These are phyloP conservation scores for Coluber constrictor DNA, from an alignment of 2,797 vertebrate genomes.

Conservation along the genomic window DNA sequence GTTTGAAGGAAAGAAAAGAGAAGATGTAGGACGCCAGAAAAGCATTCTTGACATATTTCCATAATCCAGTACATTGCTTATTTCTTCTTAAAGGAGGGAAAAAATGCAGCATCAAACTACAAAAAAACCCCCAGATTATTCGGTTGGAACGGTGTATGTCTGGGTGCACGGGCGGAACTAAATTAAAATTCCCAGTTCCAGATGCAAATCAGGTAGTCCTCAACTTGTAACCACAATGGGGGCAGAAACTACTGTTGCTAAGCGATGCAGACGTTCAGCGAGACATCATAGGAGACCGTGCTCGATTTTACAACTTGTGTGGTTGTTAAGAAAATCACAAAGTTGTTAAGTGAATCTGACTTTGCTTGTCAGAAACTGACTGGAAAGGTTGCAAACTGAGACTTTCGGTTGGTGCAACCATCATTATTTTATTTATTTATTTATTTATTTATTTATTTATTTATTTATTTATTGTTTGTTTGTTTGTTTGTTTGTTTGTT, in stretches of 20 bases:
- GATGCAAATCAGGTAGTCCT: background rate
- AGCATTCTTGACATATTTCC: conserved; percentile 67
- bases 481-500: too few species aligned
- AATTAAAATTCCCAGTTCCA: background rate
- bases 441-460: too few species aligned
- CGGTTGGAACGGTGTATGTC: background rate
- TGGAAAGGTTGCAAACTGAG: too few species aligned
- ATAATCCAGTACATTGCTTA: conserved; percentile 50
- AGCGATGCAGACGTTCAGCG: background rate
- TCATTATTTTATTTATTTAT: too few species aligned
- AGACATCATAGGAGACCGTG: background rate
- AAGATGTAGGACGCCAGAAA: conserved; percentile 58
- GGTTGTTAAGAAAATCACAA: background rate
- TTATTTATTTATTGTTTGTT: too few species aligned
- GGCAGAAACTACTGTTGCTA: background rate
- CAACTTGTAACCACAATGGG: background rate
- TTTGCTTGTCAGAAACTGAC: too few species aligned
- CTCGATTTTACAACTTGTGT: background rate
- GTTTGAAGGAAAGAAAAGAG: conserved; percentile 15
- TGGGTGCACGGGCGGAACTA: too few species aligned
- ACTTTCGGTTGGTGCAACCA: too few species aligned
- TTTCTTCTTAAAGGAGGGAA: background rate
- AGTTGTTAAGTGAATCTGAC: too few species aligned
- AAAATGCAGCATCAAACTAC: background rate
- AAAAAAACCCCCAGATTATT: fast-evolving